These are phyloP conservation scores for Andrena fulva DNA, from an alignment of 2,888 invertebrate genomes.

Conservation along the genomic window DNA sequence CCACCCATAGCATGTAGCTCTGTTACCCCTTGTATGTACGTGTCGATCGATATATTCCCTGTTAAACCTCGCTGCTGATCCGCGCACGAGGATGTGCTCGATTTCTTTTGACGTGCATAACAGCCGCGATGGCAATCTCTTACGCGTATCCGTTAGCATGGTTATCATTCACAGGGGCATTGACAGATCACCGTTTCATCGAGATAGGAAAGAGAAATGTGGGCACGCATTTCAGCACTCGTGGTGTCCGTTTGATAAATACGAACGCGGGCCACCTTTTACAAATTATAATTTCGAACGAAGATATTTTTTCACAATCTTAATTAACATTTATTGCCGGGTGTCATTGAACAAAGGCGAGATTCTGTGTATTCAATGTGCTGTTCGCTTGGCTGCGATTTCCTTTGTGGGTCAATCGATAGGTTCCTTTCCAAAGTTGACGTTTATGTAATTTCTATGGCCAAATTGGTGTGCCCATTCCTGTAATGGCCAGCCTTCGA, in stretches of 20 bases:
- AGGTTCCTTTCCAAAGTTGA: conserved; percentile 23
- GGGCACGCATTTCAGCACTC: not conserved
- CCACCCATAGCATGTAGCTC: conserved; percentile 16
- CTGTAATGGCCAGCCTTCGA: conserved; percentile 15
- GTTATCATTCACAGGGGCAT: not conserved
- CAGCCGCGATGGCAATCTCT: not conserved
- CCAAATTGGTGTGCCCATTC: conserved; percentile 25
- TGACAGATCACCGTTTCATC: not conserved
- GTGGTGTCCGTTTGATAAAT: too few species aligned
- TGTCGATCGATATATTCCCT: conserved; percentile 50
- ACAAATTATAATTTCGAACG: too few species aligned
- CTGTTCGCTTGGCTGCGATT: conserved; percentile 9
- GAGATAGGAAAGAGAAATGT: not conserved
- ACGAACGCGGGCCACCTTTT: too few species aligned
- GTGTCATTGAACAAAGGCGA: not conserved
- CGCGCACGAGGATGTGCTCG: conserved; percentile 11
- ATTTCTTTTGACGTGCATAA: conserved; percentile 25
- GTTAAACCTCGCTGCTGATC: conserved; percentile 26
- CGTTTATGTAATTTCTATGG: conserved; percentile 18
- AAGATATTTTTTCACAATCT: too few species aligned
- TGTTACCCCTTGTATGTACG: conserved; percentile 6
- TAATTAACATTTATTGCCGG: not conserved
- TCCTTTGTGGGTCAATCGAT: conserved; percentile 58
- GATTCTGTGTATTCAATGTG: not conserved
- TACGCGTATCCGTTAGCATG: not conserved